These are phyloP conservation scores for Pristionchus japonicus DNA, from an alignment of 2,888 invertebrate genomes.

Conservation along the genomic window DNA sequence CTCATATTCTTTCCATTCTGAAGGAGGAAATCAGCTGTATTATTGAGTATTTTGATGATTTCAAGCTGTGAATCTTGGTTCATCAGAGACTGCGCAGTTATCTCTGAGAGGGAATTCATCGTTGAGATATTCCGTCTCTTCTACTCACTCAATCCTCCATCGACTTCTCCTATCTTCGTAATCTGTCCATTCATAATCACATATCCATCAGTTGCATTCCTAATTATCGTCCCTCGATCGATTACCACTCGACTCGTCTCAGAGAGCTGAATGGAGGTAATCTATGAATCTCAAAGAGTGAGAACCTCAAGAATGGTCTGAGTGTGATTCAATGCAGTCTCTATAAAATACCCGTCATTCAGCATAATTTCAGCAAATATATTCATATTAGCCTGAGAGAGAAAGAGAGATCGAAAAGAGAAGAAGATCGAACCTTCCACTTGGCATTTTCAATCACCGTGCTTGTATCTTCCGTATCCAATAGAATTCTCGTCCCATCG, in stretches of 20 bases:
- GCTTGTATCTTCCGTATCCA: background rate
- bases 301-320: conserved; percentile 48
- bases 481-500: conserved; percentile 13
- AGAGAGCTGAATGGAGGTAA: background rate
- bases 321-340: conserved; percentile 29
- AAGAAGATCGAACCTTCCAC: conserved; percentile 39
- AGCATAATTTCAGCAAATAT: background rate
- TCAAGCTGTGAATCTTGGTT: conserved; percentile 57
- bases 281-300: background rate
- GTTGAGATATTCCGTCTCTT: too few species aligned
- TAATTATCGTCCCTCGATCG: conserved; percentile 53
- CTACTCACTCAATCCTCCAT: conserved; percentile 41
- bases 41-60: conserved; percentile 55
- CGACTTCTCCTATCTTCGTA: conserved; percentile 55
- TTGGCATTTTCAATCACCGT: conserved; percentile 39
- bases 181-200: conserved; percentile 58
- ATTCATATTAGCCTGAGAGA: background rate
- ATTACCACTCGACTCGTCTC: conserved; percentile 42
- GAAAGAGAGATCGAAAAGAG: background rate
- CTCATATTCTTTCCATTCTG: conserved; percentile 58
- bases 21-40: conserved; percentile 55
- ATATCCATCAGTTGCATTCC: conserved; percentile 60
- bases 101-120: background rate
- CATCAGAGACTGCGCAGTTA: conserved; percentile 57
- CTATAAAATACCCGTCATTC: conserved; percentile 1